Conservation (phyloP, 2,113 vertebrate species). For the Sebastes schlegelii region DNA sequence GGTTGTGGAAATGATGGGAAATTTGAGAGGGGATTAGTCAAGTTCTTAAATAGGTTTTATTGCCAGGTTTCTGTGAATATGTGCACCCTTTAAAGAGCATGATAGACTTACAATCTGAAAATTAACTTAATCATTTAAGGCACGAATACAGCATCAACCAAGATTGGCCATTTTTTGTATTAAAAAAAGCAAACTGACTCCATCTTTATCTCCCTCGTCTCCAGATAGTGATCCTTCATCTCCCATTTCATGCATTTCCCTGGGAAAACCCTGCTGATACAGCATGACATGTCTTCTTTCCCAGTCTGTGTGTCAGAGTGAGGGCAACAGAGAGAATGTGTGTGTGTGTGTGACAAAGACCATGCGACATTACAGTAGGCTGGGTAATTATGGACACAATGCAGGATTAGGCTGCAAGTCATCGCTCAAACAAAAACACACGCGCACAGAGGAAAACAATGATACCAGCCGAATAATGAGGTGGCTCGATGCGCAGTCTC, state of each 20-base stretch:
- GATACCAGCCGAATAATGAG: constrained; percentile 41
- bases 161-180: background rate
- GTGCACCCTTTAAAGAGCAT: background rate
- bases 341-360: constrained; percentile 28
- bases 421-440: constrained; percentile 52
- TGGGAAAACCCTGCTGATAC: constrained; percentile 50
- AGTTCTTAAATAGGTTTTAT: background rate
- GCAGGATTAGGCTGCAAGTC: constrained; percentile 63
- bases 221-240: background rate
- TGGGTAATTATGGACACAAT: constrained; percentile 63
- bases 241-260: constrained; percentile 13
- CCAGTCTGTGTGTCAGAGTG: constrained; percentile 16
- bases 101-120: background rate
- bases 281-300: constrained; percentile 38
- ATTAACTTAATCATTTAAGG: background rate
- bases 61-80: background rate
- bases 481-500: background rate
- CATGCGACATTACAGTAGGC: constrained; percentile 38
- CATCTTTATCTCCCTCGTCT: background rate
- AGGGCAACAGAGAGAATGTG: background rate
- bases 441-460: constrained; percentile 35
- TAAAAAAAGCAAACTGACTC: background rate
- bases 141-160: background rate
- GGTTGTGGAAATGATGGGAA: background rate
- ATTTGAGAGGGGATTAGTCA: background rate